Base-by-base conservation (phyloP, 2,888 invertebrate species). In the Macrosoma leucophasiata region DNA sequence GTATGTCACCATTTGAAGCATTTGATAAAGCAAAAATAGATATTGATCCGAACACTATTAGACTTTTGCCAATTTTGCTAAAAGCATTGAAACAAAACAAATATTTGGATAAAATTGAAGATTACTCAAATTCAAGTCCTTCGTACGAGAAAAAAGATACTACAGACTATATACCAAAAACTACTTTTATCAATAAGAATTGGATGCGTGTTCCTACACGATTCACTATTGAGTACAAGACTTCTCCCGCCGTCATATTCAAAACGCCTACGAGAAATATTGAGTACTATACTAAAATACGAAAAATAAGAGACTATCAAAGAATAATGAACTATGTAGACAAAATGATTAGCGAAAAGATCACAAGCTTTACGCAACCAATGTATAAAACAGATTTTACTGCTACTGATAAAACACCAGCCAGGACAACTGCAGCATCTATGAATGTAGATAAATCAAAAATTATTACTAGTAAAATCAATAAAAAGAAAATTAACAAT, bases 281-380 rank as follows among this genome's bases (percentile, higher is more conserved):
- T 3, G 81, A 86, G 8, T 72, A 73, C 36, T 69, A 78, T 9
- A 60, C 55, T 4, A 81, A 68, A 55, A 56, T 62, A 13, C 66
- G 68, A 42, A 75, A 78, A 49, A 63, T 70, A 15, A 69, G 69
- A 48, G 68, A 76, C 28, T 70, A 76, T 35, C 55, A 75, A 45
- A 62, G 71, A 47, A 61, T 74, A n/a, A 51, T 71, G 31, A 68
- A 69, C 28, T 76, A 74, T 43, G 57, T 79, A 2, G 65, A 76
- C 36, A 76, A 75, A 58, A 76, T 76, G 69, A 62, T 71, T 11
- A 66, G 43, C 32, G 68, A 68, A 6, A 74, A 54, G 52, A 56
- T 58, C 13, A 50, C 53, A 11, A 53, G 52, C 14, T 50, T 58
- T 2, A 62, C 55, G 2, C 43, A 46, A 26, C 43, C 54, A 18